Percentiles rank a stretch among this genome's conserved stretches.
Evolutionary conservation across 2,888 invertebrate species (phyloP).

Genomic region (Oxystoma pomonae): DNA sequence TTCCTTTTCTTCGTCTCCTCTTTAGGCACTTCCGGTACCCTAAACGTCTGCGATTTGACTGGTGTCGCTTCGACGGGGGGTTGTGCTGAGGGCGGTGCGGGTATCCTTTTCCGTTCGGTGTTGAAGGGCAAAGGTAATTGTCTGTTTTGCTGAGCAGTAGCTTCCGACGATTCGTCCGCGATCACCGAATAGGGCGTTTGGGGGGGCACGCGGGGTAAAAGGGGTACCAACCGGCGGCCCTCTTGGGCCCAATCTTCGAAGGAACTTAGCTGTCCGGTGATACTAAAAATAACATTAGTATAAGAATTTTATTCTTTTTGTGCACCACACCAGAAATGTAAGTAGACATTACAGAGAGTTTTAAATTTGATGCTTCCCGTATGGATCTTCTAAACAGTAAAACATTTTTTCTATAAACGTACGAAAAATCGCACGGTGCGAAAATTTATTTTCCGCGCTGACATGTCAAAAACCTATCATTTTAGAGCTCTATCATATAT

Average conservation of each 20-base stretch:
- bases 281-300: conserved; percentile 48
- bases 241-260: conserved; percentile 78
- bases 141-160: conserved; percentile 61
- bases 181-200: conserved; percentile 80
- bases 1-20: conserved; percentile 45
- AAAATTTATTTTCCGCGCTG: too few relatives aligned
- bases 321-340: too few relatives aligned
- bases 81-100: conserved; percentile 24
- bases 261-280: conserved; percentile 64
- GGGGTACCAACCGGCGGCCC: conserved; percentile 77
- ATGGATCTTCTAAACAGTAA: too few relatives aligned
- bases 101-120: conserved; percentile 46
- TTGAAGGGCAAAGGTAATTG: conserved; percentile 51
- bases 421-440: too few relatives aligned
- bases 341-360: too few relatives aligned
- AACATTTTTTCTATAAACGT: too few relatives aligned
- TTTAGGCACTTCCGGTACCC: conserved; percentile 44
- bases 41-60: conserved; percentile 34
- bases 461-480: too few relatives aligned
- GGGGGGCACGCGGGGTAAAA: conserved; percentile 78
- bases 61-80: conserved; percentile 12
- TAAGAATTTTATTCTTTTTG: too few relatives aligned
- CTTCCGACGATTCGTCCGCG: conserved; percentile 73
- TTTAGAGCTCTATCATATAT: too few relatives aligned
- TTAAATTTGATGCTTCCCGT: too few relatives aligned